Evolutionary conservation across 2,113 vertebrate species (phyloP).

Genomic region (Casuarius casuarius): DNA sequence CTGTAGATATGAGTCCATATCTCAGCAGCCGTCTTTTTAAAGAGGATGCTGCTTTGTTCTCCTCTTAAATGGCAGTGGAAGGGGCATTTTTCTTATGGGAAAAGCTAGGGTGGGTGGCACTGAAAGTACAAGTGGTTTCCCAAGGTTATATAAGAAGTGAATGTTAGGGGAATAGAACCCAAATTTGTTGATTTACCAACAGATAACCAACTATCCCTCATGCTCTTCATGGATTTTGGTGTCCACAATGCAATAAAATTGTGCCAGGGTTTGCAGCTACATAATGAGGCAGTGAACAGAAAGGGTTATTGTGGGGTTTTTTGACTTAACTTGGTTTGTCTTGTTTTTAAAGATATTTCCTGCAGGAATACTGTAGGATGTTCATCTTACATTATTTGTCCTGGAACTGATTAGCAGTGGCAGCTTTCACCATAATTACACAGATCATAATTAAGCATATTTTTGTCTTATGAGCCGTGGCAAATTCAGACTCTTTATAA

Average conservation of each 20-base stretch:
- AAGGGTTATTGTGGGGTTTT: not conserved
- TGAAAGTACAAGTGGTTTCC: not conserved
- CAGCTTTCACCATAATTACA: slow-evolving; percentile 34
- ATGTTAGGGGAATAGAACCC: not conserved
- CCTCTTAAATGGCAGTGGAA: not conserved
- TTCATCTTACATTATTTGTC: slow-evolving; percentile 35
- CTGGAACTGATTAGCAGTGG: slow-evolving; percentile 2
- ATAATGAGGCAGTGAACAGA: not conserved
- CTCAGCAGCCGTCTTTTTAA: not conserved
- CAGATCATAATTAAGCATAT: slow-evolving; percentile 55
- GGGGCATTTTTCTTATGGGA: not conserved
- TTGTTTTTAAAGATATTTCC: not conserved
- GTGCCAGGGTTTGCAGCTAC: not conserved
- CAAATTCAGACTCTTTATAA: slow-evolving; percentile 35
- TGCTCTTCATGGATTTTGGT: slow-evolving; percentile 3
- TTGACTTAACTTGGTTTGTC: not conserved
- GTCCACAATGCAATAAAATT: not conserved
- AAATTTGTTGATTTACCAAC: slow-evolving; percentile 2
- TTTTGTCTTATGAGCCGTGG: slow-evolving; percentile 46
- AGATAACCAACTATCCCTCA: not conserved
- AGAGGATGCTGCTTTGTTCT: not conserved
- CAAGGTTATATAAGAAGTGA: not conserved
- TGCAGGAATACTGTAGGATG: not conserved
- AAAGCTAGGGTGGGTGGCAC: not conserved
- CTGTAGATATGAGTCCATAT: not conserved